Percentiles rank a stretch among this genome's conserved stretches.
phyloP scores from a whole-genome alignment of 2,888 invertebrate species.

The Drosophila hamatofila region DNA sequence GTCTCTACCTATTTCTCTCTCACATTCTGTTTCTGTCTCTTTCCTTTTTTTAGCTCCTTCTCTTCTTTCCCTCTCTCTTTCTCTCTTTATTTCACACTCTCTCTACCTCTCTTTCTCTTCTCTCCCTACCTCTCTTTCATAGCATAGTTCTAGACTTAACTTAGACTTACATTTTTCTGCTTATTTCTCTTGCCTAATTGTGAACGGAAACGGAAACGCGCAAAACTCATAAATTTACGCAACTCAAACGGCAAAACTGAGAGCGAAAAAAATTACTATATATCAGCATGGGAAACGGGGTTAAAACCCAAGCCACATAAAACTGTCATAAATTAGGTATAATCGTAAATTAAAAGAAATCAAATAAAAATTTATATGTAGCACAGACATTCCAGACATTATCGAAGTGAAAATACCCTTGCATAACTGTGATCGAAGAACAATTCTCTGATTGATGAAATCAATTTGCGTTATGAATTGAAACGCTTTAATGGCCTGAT shows the following conservation, averaged over 20 bases:
- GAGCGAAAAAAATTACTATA: background rate
- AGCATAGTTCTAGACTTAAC: no score
- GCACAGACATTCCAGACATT: no score
- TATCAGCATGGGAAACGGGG: conserved; percentile 5
- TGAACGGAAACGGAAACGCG: conserved; percentile 65
- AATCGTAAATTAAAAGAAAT: conserved; percentile 53
- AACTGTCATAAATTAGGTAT: conserved; percentile 60
- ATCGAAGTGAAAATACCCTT: conserved; percentile 2
- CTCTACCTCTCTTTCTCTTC: background rate
- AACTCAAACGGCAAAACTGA: conserved; percentile 21
- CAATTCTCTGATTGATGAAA: background rate
- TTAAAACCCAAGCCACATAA: conserved; percentile 9
- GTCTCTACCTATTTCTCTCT: no score
- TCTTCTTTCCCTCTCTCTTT: background rate
- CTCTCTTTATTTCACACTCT: background rate
- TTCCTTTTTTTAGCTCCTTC: background rate
- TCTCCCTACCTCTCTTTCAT: background rate
- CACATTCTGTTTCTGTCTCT: background rate
- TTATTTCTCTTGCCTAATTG: conserved; percentile 56
- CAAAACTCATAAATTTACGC: conserved; percentile 56
- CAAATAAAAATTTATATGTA: background rate
- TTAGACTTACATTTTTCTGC: conserved; percentile 11
- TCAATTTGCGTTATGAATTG: background rate
- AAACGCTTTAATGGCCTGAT: background rate
- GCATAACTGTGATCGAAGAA: background rate